Base-by-base conservation (phyloP, 2,888 invertebrate species). In the Rhaphigaster nebulosa region DNA sequence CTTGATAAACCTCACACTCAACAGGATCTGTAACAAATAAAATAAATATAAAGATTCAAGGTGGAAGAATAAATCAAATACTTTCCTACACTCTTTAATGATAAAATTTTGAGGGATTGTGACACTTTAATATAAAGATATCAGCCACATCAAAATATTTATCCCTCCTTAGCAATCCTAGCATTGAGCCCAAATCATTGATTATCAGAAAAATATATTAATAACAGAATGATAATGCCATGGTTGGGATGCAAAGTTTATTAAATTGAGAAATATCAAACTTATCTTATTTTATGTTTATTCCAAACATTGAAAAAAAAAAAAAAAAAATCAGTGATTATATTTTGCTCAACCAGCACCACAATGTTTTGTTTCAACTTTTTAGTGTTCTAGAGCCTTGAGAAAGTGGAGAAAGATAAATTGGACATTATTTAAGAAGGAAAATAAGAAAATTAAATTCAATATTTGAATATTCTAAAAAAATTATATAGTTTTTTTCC, bases 1-100 rank as follows among this genome's bases (percentile, higher is more conserved):
- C 97, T 92, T 96, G 95, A 1, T 97, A 96, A 3, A 97, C 96
- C 0, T 95, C 94, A 93, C 97, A 97, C n/a, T 93, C 93, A 12
- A 91, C 91, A 38, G 80, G 54, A 90, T 92, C 92, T 91, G 84
- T 50, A 89, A 87, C 20, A 87, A 18, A 38, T 38, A 23, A 65
- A 45, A 70, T 70, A 70, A 60, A 70, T 70, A 45, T 26, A 38
- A 70, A 70, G 20, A 5, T 45, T 87, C 26, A 87, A 45, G n/a
- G 26, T 41, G 45, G n/a, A 87, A 50, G 10, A 87, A 87, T 87
- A 41, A 50, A n/a, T 87, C 0, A 41, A 87, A 4, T 18, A 34
- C 29, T 20, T 15, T 12, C 1, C 29, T 10, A 38, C 1, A 20
- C 34, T 34, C 6, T 38, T 70, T 29, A 34, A 34, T 0, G 0